Evolutionary conservation across 2,113 vertebrate genomes (phyloP).

Genomic region (Lates calcarifer): DNA sequence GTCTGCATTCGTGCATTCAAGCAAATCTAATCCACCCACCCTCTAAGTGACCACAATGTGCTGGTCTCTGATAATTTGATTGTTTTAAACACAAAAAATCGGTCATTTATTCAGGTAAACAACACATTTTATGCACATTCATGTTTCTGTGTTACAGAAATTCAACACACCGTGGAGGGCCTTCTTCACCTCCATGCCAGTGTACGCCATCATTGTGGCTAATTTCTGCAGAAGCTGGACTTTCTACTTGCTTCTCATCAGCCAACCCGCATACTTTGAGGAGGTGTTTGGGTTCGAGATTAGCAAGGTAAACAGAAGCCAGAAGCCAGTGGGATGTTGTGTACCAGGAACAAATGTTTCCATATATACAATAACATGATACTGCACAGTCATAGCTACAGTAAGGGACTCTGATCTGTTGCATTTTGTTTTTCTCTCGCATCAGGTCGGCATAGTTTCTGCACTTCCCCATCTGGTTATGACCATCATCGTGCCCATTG

Average conservation of each 20-base stretch:
- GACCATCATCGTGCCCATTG: constrained; percentile 93
- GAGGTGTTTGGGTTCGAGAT: constrained; percentile 95
- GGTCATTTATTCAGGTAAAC: background rate
- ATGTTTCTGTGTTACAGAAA: constrained; percentile 82
- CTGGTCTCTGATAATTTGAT: background rate
- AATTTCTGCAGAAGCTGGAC: constrained; percentile 96
- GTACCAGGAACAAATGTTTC: background rate
- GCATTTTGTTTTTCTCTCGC: background rate
- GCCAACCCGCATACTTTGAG: constrained; percentile 94
- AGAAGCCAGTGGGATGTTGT: no score
- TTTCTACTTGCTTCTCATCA: constrained; percentile 94
- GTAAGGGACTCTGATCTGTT: background rate
- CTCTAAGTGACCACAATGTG: background rate
- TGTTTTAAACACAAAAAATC: background rate
- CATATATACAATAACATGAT: background rate
- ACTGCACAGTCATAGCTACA: background rate
- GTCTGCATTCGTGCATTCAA: background rate
- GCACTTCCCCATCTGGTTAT: constrained; percentile 93
- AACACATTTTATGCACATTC: background rate
- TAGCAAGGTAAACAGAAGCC: constrained; percentile 87
- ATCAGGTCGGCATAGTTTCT: constrained; percentile 88
- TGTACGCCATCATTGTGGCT: constrained; percentile 94
- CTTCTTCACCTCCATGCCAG: constrained; percentile 95
- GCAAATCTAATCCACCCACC: background rate
- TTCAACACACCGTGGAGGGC: constrained; percentile 91